These are phyloP conservation scores for Sphaeramia orbicularis DNA, from an alignment of 2,797 vertebrate genomes.

Conservation along the genomic window DNA sequence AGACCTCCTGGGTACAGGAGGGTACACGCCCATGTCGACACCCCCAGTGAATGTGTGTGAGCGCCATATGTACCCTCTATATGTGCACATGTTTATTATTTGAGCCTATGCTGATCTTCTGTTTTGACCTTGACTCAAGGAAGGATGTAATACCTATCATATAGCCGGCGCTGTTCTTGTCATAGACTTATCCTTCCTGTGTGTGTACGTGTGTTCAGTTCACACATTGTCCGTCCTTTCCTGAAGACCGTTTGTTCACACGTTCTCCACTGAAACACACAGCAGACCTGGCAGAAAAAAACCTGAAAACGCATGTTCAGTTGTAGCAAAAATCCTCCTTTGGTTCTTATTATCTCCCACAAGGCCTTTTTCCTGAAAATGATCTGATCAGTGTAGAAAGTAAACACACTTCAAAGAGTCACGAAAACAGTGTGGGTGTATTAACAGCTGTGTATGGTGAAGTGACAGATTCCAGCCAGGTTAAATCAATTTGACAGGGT, in stretches of 20 bases:
- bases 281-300: constrained; percentile 3
- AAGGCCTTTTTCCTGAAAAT: constrained; percentile 41
- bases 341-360: constrained; percentile 32
- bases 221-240: not conserved
- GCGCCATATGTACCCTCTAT: constrained; percentile 28
- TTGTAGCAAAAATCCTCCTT: constrained; percentile 10
- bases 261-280: not conserved
- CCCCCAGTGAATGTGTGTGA: not conserved
- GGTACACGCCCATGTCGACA: constrained; percentile 12
- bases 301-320: constrained; percentile 5
- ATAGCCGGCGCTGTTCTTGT: constrained; percentile 11
- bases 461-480: constrained; percentile 66
- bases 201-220: constrained; percentile 6
- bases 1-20: constrained; percentile 16
- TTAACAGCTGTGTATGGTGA: constrained; percentile 57
- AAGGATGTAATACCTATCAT: constrained; percentile 36
- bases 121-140: constrained; percentile 34
- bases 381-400: constrained; percentile 42
- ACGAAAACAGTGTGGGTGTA: constrained; percentile 53
- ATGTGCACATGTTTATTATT: constrained; percentile 22
- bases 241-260: not conserved
- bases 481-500: constrained; percentile 68
- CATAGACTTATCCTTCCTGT: constrained; percentile 16
- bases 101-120: constrained; percentile 19
- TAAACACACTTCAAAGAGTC: constrained; percentile 63